Conservation (phyloP, 1,140 invertebrate species). For the Heliconius congener region DNA sequence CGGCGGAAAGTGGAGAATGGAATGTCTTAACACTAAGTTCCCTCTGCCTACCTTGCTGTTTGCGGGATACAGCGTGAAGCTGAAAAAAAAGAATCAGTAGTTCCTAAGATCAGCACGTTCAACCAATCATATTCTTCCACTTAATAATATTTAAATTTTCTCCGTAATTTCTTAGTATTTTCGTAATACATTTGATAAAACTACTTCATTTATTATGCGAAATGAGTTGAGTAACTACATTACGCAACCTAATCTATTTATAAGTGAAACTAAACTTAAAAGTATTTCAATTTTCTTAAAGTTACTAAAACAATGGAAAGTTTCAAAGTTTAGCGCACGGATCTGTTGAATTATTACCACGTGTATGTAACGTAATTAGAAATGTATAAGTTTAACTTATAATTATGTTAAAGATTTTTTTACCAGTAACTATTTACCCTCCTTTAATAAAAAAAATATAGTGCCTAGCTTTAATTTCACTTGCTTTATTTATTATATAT, state of each 20-base stretch:
- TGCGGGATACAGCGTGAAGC: too few relatives aligned
- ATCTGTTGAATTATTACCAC: constrained; percentile 7
- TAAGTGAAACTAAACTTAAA: constrained; percentile 18
- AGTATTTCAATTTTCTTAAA: constrained; percentile 25
- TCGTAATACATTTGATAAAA: not conserved
- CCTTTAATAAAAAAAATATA: too few relatives aligned
- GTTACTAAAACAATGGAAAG: constrained; percentile 20
- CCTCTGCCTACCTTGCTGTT: too few relatives aligned
- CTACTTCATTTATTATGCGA: not conserved
- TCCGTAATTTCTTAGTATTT: not conserved
- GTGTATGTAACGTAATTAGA: not conserved
- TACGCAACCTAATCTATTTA: constrained; percentile 22
- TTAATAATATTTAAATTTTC: not conserved
- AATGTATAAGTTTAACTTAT: not conserved
- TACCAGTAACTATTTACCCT: not conserved
- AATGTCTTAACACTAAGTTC: too few relatives aligned
- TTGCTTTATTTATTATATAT: too few relatives aligned
- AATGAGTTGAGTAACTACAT: constrained; percentile 6
- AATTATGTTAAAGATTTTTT: not conserved
- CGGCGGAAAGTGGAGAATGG: too few relatives aligned
- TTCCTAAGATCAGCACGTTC: too few relatives aligned
- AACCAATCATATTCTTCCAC: too few relatives aligned
- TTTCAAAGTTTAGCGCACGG: constrained; percentile 25
- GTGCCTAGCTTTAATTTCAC: too few relatives aligned
- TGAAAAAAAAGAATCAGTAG: too few relatives aligned